phyloP scores from a whole-genome alignment of 2,888 invertebrate genomes.

The Hypomecis punctinalis region DNA sequence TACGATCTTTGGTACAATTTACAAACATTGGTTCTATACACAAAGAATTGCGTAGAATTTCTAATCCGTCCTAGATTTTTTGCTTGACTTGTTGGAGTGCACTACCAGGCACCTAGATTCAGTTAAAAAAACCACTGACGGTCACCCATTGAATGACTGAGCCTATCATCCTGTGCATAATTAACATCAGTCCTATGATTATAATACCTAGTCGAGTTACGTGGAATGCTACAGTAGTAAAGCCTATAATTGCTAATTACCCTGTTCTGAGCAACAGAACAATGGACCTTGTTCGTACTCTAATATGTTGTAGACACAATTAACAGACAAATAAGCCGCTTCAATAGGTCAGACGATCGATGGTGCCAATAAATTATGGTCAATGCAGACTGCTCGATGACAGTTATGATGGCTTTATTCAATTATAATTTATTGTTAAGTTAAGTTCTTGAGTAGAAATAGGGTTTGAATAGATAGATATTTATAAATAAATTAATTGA shows the following conservation, averaged over 20 bases:
- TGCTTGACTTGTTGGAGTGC: too few species aligned
- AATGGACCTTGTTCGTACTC: slow-evolving; percentile 56
- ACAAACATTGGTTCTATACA: too few species aligned
- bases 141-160: too few species aligned
- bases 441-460: background rate
- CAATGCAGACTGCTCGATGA: slow-evolving; percentile 9
- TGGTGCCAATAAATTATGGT: slow-evolving; percentile 34
- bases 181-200: too few species aligned
- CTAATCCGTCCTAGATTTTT: too few species aligned
- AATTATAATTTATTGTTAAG: background rate
- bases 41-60: too few species aligned
- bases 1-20: too few species aligned
- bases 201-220: too few species aligned
- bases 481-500: background rate
- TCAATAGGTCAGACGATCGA: slow-evolving; percentile 43
- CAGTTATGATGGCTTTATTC: background rate
- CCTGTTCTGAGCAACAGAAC: slow-evolving; percentile 59
- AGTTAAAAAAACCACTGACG: too few species aligned
- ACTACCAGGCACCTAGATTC: too few species aligned
- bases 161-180: too few species aligned
- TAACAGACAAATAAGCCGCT: slow-evolving; percentile 54
- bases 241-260: slow-evolving; percentile 71
- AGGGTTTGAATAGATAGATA: too few species aligned
- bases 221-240: background rate
- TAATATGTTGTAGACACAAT: slow-evolving; percentile 56